Evolutionary conservation across 2,113 vertebrate species (phyloP), one percentile per base, ranked within the genome.

Genomic region (Caranx ignobilis): DNA sequence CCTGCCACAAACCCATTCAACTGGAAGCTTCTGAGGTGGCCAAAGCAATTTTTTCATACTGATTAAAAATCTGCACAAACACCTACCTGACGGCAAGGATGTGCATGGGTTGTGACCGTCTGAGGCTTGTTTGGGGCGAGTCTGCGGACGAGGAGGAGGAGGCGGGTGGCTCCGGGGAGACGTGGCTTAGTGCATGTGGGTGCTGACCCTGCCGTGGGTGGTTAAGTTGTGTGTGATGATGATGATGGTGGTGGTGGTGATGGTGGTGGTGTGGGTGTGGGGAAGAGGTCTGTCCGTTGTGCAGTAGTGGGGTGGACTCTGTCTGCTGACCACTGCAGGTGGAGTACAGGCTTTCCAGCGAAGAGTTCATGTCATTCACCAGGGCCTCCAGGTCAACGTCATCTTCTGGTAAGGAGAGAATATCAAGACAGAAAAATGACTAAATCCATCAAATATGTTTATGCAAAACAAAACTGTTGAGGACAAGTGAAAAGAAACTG

Each of bases 291-390:
- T 96, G 97, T 37, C 96, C 97, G 0, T 97, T 98, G 57, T 97
- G 97, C 12, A 97, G 95, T 10, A 97, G 96, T 0, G 97, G 96
- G 13, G 91, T 84, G 0, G 95, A 94, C 67, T 98, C 97, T 7
- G 95, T 94, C 91, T 96, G 96, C 88, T 93, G 93, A 69, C 90
- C 94, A 64, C 91, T 95, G 87, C 95, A 95, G 0, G 94, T 68
- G 0, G 96, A 94, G 91, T 96, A 97, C 12, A 98, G 83, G 69
- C 95, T 97, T 89, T 99, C 97, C 89, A 98, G 92, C 0, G 98
- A 98, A 0, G 96, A 96, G 57, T 97, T 98, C 97, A 98, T 99
- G 71, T 98, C 96, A 21, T 97, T 98, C 71, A 99, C 96, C 94
- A 99, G 87, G 31, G 96, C 96, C 82, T 98, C 97, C 21, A 99